phyloP scores from a whole-genome alignment of 2,888 invertebrate species.

The Lathronympha strigana region DNA sequence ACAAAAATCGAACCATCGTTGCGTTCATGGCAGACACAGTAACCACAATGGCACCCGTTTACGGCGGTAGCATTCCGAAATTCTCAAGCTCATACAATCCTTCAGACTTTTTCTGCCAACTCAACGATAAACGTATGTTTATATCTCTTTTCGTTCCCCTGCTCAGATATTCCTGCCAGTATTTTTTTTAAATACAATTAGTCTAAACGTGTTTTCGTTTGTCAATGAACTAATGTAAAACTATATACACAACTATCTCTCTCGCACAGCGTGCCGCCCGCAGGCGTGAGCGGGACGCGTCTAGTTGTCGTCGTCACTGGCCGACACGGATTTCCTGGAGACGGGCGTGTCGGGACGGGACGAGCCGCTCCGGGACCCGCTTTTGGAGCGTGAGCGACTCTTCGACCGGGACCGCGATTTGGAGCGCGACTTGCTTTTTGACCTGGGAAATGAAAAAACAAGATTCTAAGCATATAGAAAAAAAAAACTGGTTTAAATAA shows the following conservation, averaged over 20 bases:
- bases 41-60: too few species aligned
- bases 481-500: too few species aligned
- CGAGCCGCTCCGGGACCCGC: constrained; percentile 70
- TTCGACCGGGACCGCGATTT: constrained; percentile 70
- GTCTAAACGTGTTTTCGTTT: background rate
- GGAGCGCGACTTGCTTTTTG: constrained; percentile 62
- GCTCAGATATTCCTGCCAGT: too few species aligned
- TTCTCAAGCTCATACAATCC: too few species aligned
- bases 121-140: too few species aligned
- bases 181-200: too few species aligned
- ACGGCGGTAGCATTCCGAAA: too few species aligned
- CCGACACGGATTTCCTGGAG: constrained; percentile 85
- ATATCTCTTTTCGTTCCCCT: too few species aligned
- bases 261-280: too few species aligned
- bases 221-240: constrained; percentile 1
- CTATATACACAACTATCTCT: background rate
- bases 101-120: too few species aligned
- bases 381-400: constrained; percentile 70
- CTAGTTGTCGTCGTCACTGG: constrained; percentile 82
- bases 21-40: too few species aligned
- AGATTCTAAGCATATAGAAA: constrained; percentile 45
- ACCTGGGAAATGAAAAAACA: constrained; percentile 55
- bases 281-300: background rate
- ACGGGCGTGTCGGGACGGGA: constrained; percentile 82
- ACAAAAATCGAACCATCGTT: too few species aligned